Base-by-base conservation (phyloP, 2,113 vertebrate species). In the Platichthys stellatus region DNA sequence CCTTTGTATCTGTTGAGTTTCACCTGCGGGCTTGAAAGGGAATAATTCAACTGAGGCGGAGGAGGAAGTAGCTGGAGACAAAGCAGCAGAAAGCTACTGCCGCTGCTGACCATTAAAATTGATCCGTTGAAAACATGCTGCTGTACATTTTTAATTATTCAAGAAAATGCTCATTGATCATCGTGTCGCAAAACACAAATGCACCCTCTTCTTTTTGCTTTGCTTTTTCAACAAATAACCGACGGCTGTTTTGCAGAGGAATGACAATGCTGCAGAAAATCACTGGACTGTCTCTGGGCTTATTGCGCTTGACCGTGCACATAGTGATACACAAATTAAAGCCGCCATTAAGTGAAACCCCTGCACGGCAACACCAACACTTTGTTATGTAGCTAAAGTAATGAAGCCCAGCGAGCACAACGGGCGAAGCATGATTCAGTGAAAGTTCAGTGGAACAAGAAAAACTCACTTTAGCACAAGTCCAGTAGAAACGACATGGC, bases 71-170 rank as follows among this genome's bases (percentile, higher is more conserved):
- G 63, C 63, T 58, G 74, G 74, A 79, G 63, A 74, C 18, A 63
- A 70, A 75, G n/a, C 15, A 70, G 28, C 40, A 74, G 49, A 70
- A 69, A 20, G 26, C 76, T 58, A 63, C 66, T 20, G 60, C 75
- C 71, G 72, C 53, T 21, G 17, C 72, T 61, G 60, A 82, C 15
- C 72, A 58, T 74, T 64, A 38, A 61, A 72, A 88, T 74, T 72
- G 75, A 86, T 82, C 51, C 38, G 64, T 49, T 80, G 51, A 76
- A 87, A 72, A 69, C 72, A 65, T 47, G 63, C 66, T 58, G 24
- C 63, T 83, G 76, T 80, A 64, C 69, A 62, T 74, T 85, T 86
- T 75, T 85, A 78, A 87, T 92, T 80, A 83, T 84, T 80, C 71
- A 57, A 72, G 68, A 84, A 84, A 81, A 83, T 74, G 72, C n/a